Evolutionary conservation across 2,888 invertebrate species (phyloP), one percentile per base, ranked within the genome.

Genomic region (Drosophila pseudotakahashii): DNA sequence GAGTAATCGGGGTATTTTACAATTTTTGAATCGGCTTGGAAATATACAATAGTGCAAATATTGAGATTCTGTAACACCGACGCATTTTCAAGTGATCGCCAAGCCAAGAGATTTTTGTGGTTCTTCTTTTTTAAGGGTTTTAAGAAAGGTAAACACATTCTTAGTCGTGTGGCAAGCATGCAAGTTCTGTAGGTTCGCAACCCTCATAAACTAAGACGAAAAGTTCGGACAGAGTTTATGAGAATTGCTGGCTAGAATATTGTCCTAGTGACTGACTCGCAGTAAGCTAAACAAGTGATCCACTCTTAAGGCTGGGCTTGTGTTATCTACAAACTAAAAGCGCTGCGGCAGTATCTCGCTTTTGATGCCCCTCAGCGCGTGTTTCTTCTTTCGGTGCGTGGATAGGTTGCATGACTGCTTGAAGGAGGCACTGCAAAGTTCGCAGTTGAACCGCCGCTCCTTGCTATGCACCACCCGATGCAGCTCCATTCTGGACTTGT

Each of bases 381-480:
- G 90, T 75, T 90, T 90, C 71, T 90, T 90, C 58, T 90, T 90
- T 53, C 90, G 90, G 68, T 90, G 90, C 61, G 90, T 90, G 16
- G 90, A 90, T 48, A 90, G 67, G 70, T 90, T 90, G 60, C 90
- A 90, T 11, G 90, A 90, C 60, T 90, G 90, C 63, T 90, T 90
- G 26, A 90, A 90, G 66, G 90, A 91, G 52, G 90, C 90, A 58
- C 75, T 84, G 72, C 90, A 90, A 54, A 90, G 72, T 63, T 90
- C 90, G 75, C 90, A 90, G 50, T 85, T 88, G 61, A 90, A 90
- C n/a, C 89, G 89, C 47, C 90, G 81, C 74, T 89, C 89, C 74
- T 90, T 90, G 75, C 90, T 90, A 55, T 90, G 90, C 60, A 90
- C 90, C 50, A 90, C 89, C 5, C 91, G 89, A 75, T 90, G 90